Base-by-base conservation (phyloP, 2,888 invertebrate genomes). In the Amaurobius ferox region DNA sequence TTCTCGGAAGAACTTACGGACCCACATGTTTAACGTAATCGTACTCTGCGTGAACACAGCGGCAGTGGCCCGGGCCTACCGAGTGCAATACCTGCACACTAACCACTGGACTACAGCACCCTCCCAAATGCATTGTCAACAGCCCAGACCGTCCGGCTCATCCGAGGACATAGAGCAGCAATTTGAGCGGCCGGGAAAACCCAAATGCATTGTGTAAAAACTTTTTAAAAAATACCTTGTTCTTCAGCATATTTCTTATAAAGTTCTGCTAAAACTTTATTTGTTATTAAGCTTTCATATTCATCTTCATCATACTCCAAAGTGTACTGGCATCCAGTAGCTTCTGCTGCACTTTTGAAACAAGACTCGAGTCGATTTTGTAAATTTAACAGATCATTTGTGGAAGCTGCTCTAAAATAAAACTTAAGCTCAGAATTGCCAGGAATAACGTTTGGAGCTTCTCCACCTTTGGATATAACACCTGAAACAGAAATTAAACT, bases 401-500 rank as follows among this genome's bases (percentile, higher is more conserved):
- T 88, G 3, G 88, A 89, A 39, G 90, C 89, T 9, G 91, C 90
- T 39, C 91, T 88, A 0, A 90, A 88, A 67, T 89, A 89, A 44
- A 89, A 90, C 32, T 89, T 86, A 35, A 91, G 35, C 73, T 90
- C 89, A 19, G 91, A 89, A 23, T 89, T 85, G 9, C 90, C 90
- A n/a, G 89, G 89, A n/a, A 89, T 89, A 23, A 89, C 80, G 67
- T 88, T 89, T 6, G 89, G 76, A 48, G 71, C 72, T n/a, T 80
- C 78, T 3, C 89, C 89, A 29, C 89, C 89, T 44, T 89, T 87
- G 3, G 87, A 71, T 40, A 89, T 88, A 26, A 89, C 77, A 55
- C 81, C 89, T 88, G 48, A 1, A 72, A 73, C 13, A 29, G 13
- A 39, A n/a, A n/a, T n/a, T n/a, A n/a, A n/a, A n/a, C n/a, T n/a